Evolutionary conservation across 2,888 invertebrate genomes (phyloP).

Genomic region (Abscondita cerata): DNA sequence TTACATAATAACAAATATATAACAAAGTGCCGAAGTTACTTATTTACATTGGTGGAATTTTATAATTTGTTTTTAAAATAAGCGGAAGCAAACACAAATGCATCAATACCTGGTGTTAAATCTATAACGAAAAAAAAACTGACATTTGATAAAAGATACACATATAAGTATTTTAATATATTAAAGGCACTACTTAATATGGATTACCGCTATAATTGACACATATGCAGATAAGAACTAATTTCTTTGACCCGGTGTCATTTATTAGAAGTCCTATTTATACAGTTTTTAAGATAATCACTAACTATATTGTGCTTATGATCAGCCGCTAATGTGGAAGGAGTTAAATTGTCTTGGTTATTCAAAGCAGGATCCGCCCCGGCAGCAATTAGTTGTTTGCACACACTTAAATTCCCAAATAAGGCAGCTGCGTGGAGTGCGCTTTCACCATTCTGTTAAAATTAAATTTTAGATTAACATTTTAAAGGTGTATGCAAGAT

Average conservation of each 20-base stretch:
- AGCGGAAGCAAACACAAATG: too few relatives aligned
- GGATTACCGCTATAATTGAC: slow-evolving; percentile 23
- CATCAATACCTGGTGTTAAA: too few relatives aligned
- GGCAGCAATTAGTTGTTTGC: slow-evolving; percentile 75
- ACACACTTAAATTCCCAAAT: slow-evolving; percentile 83
- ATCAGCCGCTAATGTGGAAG: slow-evolving; percentile 69
- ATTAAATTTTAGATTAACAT: neutral
- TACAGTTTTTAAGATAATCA: slow-evolving; percentile 61
- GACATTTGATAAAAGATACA: too few relatives aligned
- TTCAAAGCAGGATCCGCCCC: slow-evolving; percentile 71
- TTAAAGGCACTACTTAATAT: slow-evolving; percentile 13
- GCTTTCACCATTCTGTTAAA: slow-evolving; percentile 85
- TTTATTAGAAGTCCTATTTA: slow-evolving; percentile 48
- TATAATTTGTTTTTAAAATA: too few relatives aligned
- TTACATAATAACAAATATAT: too few relatives aligned
- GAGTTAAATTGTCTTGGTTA: slow-evolving; percentile 76
- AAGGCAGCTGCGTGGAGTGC: slow-evolving; percentile 91
- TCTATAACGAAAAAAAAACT: too few relatives aligned
- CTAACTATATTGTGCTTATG: slow-evolving; percentile 63
- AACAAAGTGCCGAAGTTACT: too few relatives aligned
- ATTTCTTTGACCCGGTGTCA: slow-evolving; percentile 45
- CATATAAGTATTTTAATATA: too few relatives aligned
- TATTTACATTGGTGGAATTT: too few relatives aligned
- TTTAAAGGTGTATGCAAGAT: slow-evolving; percentile 36
- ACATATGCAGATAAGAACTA: slow-evolving; percentile 39